phyloP scores from a whole-genome alignment of 2,797 vertebrate species.

The Iguana delicatissima region DNA sequence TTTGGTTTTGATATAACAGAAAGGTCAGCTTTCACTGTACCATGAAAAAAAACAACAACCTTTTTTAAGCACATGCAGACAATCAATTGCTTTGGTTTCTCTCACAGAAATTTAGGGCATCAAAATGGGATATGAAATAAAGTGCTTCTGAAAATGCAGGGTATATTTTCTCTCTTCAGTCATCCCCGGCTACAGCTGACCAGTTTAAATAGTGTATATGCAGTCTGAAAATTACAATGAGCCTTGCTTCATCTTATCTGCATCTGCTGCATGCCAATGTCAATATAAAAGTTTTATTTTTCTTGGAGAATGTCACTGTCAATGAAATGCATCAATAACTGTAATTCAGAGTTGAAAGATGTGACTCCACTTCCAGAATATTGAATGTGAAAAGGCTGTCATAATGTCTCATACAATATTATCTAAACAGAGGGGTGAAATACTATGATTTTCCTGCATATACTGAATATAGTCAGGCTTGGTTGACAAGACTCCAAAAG shows the following conservation, averaged over 20 bases:
- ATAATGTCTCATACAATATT: slow-evolving; percentile 34
- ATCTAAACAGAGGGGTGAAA: slow-evolving; percentile 37
- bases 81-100: slow-evolving; percentile 40
- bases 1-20: slow-evolving; percentile 17
- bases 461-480: slow-evolving; percentile 27
- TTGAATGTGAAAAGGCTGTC: slow-evolving; percentile 37
- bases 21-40: slow-evolving; percentile 24
- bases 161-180: slow-evolving; percentile 9
- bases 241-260: slow-evolving; percentile 53
- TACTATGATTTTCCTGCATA: slow-evolving; percentile 21
- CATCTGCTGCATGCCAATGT: slow-evolving; percentile 52
- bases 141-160: slow-evolving; percentile 49
- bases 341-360: slow-evolving; percentile 69
- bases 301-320: slow-evolving; percentile 51
- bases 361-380: slow-evolving; percentile 57
- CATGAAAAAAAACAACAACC: background rate
- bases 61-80: slow-evolving; percentile 24
- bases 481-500: slow-evolving; percentile 32
- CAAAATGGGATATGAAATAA: slow-evolving; percentile 31
- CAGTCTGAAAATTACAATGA: slow-evolving; percentile 57
- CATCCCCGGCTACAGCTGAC: slow-evolving; percentile 7
- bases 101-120: slow-evolving; percentile 28
- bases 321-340: slow-evolving; percentile 63
- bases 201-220: slow-evolving; percentile 53
- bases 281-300: slow-evolving; percentile 55